Conservation (phyloP, 2,797 vertebrate genomes). For the Melanotaenia nigrans region DNA sequence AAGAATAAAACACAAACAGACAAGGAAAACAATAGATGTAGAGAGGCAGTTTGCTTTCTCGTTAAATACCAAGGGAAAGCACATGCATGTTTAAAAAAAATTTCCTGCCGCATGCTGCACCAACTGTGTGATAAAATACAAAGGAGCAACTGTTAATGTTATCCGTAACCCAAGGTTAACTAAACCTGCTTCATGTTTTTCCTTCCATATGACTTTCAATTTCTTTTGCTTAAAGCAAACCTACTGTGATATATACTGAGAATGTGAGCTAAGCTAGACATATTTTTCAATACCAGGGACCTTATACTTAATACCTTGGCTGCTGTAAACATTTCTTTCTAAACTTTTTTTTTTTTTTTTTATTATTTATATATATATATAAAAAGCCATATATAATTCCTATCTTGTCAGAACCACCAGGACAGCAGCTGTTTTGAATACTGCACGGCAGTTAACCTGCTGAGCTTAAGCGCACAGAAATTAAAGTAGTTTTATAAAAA, state of each 20-base stretch:
- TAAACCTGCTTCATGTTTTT: conserved; percentile 14
- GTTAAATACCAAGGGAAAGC: conserved; percentile 34
- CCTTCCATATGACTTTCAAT: conserved; percentile 12
- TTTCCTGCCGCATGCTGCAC: conserved; percentile 34
- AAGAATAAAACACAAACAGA: conserved; percentile 60
- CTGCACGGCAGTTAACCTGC: neutral
- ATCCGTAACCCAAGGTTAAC: conserved; percentile 32
- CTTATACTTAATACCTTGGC: neutral
- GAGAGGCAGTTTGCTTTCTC: conserved; percentile 47
- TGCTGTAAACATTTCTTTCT: neutral
- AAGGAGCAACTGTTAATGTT: conserved; percentile 26
- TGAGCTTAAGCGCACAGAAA: neutral
- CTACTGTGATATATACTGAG: conserved; percentile 1
- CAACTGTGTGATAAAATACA: conserved; percentile 16
- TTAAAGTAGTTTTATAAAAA: neutral
- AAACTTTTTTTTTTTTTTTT: neutral
- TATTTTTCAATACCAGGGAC: neutral
- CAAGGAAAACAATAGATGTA: conserved; percentile 61
- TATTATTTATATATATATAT: no score
- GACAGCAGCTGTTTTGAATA: neutral
- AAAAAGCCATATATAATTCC: no score
- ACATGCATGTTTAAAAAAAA: conserved; percentile 58
- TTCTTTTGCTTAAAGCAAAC: conserved; percentile 13
- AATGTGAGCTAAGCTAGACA: neutral
- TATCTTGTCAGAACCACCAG: neutral